Base-by-base conservation (phyloP, 2,113 vertebrate species). In the Ammodytes dubius region DNA sequence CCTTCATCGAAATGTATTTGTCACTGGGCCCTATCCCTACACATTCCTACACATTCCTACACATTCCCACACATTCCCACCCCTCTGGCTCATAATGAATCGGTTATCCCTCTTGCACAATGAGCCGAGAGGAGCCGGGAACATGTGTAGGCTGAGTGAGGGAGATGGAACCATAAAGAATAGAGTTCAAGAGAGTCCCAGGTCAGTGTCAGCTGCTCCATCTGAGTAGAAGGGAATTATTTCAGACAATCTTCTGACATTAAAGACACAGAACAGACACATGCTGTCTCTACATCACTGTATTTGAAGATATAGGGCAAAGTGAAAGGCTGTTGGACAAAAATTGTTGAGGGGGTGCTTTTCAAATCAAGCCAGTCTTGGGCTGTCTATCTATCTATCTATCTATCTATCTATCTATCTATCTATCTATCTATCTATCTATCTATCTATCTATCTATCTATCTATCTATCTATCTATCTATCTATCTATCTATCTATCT, bases 51-150 rank as follows among this genome's bases (percentile, higher is more conserved):
- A 27, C 27, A 27, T 27, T 27, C 27, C 27, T 27, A 27, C 27
- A 27, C n/a, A n/a, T n/a, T n/a, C n/a, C n/a, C n/a, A n/a, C n/a
- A n/a, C 80, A 91, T 89, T 93, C 82, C 79, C 84, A 19, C 65
- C 86, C 65, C 60, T 81, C 78, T 69, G 83, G 53, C 64, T 88
- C 82, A 89, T 89, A 89, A 90, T 87, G 83, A 77, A 83, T 67
- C 14, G 2, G 70, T 91, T 92, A 82, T 87, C 42, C 76, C 50
- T 61, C 46, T 57, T 27, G 39, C 80, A 83, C 77, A 83, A 84
- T 60, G 70, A 82, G 72, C 46, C 65, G 63, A 73, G 27, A 14
- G n/a, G 27, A 71, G 72, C 69, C 40, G 71, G 43, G 57, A 71
- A 78, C 76, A 80, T 83, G 46, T 89, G 86, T 52, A 60, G 59